phyloP scores from a whole-genome alignment of 2,113 vertebrate species.

The Pseudonaja textilis region DNA sequence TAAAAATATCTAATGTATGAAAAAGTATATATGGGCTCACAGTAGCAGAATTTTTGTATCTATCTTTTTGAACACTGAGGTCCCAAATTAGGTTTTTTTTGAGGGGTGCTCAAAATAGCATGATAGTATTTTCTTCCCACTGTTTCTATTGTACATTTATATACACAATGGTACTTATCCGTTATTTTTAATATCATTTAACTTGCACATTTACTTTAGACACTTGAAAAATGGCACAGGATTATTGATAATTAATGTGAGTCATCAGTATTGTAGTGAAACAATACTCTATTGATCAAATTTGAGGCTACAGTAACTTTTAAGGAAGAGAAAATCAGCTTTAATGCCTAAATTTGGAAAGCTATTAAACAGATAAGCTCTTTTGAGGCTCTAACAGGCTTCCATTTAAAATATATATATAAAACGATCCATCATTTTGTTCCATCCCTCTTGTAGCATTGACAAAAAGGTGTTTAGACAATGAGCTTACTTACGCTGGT shows the following conservation, averaged over 20 bases:
- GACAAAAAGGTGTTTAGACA: not conserved
- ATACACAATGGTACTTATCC: not conserved
- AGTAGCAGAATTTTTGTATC: not conserved
- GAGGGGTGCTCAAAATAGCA: not conserved
- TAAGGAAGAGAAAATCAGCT: not conserved
- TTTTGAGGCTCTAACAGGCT: not conserved
- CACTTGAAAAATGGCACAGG: not conserved
- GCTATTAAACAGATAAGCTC: not conserved
- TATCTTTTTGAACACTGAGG: not conserved
- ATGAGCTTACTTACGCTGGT: constrained; percentile 82
- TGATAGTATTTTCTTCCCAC: not conserved
- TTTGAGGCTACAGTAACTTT: not conserved
- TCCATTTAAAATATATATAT: not conserved
- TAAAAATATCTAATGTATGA: not conserved
- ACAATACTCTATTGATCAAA: not conserved
- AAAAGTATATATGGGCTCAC: not conserved
- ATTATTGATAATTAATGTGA: not conserved
- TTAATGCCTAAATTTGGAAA: not conserved
- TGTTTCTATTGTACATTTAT: not conserved
- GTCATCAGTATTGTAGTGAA: not conserved
- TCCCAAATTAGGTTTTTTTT: not conserved
- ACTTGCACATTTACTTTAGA: not conserved
- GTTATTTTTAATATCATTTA: not conserved
- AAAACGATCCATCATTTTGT: not conserved
- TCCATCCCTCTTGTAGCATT: not conserved